Evolutionary conservation across 2,797 vertebrate species (phyloP).

Genomic region (Bradypodion ventrale): DNA sequence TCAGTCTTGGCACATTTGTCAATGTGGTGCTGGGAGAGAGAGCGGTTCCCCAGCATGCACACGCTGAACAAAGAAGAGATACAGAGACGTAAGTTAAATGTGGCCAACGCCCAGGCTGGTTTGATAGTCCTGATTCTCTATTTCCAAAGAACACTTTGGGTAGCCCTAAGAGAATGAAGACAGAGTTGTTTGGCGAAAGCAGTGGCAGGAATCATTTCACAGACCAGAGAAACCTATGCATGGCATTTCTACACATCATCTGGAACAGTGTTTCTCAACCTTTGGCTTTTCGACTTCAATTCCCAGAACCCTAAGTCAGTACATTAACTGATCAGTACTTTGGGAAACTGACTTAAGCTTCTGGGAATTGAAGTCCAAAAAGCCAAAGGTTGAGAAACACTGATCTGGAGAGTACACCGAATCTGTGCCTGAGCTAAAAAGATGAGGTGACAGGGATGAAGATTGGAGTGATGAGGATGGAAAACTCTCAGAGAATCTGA

Average conservation of each 20-base stretch:
- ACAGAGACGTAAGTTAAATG: neutral
- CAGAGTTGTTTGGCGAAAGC: neutral
- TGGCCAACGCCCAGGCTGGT: neutral
- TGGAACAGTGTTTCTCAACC: too few species aligned
- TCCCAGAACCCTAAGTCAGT: too few species aligned
- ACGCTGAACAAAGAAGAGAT: constrained; percentile 61
- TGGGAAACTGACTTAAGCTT: too few species aligned
- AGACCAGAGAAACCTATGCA: neutral
- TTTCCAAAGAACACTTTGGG: neutral
- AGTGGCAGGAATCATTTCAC: neutral
- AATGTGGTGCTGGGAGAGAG: constrained; percentile 79
- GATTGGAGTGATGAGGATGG: too few species aligned
- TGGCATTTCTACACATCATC: neutral
- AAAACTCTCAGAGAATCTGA: too few species aligned
- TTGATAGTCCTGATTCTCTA: neutral
- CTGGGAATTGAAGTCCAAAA: too few species aligned
- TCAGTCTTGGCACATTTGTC: constrained; percentile 77
- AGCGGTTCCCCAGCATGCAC: constrained; percentile 89
- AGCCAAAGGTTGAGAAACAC: too few species aligned
- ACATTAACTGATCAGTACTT: too few species aligned
- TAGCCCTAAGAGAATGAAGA: neutral
- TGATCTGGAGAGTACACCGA: neutral
- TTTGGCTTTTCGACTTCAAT: too few species aligned
- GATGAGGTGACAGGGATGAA: neutral
- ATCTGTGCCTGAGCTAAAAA: neutral